phyloP scores from a whole-genome alignment of 2,797 vertebrate genomes.

The Coendou prehensilis region DNA sequence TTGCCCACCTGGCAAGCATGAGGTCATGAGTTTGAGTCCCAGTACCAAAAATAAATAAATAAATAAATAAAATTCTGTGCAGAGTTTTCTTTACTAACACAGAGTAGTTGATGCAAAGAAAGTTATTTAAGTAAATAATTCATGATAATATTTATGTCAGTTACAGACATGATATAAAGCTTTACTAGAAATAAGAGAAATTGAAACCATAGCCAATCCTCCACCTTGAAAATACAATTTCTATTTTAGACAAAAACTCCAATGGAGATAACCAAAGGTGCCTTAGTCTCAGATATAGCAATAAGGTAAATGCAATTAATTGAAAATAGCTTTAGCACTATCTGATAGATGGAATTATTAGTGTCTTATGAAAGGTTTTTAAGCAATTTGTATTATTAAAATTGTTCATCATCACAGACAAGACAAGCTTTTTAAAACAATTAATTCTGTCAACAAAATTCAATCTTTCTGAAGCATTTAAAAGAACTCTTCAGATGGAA shows the following conservation, averaged over 20 bases:
- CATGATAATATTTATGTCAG: background rate
- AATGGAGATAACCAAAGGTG: background rate
- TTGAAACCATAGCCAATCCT: slow-evolving; percentile 22
- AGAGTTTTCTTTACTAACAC: background rate
- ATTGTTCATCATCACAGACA: background rate
- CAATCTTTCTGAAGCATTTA: slow-evolving; percentile 15
- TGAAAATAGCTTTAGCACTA: background rate
- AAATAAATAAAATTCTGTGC: background rate
- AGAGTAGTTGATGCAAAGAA: background rate
- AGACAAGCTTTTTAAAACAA: slow-evolving; percentile 19
- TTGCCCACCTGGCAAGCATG: no score
- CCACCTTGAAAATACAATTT: background rate
- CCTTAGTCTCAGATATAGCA: background rate
- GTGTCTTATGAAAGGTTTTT: background rate
- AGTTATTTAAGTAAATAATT: slow-evolving; percentile 18
- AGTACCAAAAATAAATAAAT: no score
- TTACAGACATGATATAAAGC: background rate
- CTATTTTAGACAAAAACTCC: background rate
- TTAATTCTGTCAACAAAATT: slow-evolving; percentile 13
- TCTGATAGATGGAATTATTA: background rate
- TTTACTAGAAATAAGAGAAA: slow-evolving; percentile 34
- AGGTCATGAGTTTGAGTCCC: no score
- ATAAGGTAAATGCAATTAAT: background rate
- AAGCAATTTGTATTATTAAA: slow-evolving; percentile 66
- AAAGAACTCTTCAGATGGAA: background rate